phyloP scores from a whole-genome alignment of 2,888 invertebrate genomes.

The Ophonus ardosiacus region DNA sequence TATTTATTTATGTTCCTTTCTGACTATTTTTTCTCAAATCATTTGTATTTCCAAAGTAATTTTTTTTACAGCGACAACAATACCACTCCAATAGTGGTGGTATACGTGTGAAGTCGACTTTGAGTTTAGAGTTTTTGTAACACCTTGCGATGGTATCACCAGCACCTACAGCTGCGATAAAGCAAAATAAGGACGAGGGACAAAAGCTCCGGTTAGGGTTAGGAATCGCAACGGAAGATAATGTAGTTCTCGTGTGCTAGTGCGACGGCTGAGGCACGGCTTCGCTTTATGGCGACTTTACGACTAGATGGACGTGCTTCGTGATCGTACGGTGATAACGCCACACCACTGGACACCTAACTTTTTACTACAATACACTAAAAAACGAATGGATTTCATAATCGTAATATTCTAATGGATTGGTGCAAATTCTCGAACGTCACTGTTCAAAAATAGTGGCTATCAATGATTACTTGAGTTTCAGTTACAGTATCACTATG shows the following conservation, averaged over 20 bases:
- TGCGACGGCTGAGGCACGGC: slow-evolving; percentile 43
- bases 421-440: not conserved
- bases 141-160: not conserved
- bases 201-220: slow-evolving; percentile 9
- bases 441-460: too few species aligned
- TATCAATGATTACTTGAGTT: too few species aligned
- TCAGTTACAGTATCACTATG: too few species aligned
- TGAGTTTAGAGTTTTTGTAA: not conserved
- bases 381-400: not conserved
- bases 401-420: not conserved
- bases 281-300: slow-evolving; percentile 54
- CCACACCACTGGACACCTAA: not conserved
- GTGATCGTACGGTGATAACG: slow-evolving; percentile 23
- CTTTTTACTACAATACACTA: not conserved
- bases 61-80: not conserved
- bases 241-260: slow-evolving; percentile 47
- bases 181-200: not conserved
- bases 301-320: slow-evolving; percentile 42
- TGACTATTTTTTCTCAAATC: too few species aligned
- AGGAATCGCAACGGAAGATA: slow-evolving; percentile 12
- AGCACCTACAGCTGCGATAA: not conserved
- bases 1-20: too few species aligned
- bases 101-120: not conserved
- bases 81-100: not conserved
- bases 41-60: not conserved